Evolutionary conservation across 2,113 vertebrate genomes (phyloP).

Genomic region (Neotoma lepida): DNA sequence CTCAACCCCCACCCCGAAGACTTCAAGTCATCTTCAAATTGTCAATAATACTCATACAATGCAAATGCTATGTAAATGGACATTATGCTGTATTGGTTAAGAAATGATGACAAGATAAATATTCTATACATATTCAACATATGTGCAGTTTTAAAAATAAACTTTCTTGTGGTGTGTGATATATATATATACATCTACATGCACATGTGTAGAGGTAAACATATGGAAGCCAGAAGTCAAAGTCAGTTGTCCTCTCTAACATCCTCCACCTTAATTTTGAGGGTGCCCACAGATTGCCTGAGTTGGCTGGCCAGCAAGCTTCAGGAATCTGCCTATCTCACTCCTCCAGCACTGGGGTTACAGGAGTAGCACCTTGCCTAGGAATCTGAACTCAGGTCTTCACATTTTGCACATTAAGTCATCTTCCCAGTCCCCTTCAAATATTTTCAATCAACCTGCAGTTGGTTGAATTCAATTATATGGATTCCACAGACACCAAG

Average conservation of each 20-base stretch:
- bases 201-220: background rate
- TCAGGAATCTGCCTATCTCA: background rate
- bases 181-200: background rate
- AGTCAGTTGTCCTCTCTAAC: background rate
- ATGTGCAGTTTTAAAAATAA: background rate
- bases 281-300: background rate
- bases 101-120: background rate
- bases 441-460: background rate
- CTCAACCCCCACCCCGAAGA: background rate
- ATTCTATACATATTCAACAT: background rate
- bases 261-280: background rate
- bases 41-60: background rate
- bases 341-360: background rate
- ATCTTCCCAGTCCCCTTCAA: background rate
- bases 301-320: no score
- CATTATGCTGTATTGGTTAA: background rate
- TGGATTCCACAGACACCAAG: background rate
- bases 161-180: background rate
- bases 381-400: background rate
- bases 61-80: background rate
- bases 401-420: background rate
- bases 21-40: background rate
- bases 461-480: background rate
- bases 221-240: background rate
- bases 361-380: background rate